Evolutionary conservation across 2,113 vertebrate species (phyloP).

Genomic region (Baryphthengus martii): DNA sequence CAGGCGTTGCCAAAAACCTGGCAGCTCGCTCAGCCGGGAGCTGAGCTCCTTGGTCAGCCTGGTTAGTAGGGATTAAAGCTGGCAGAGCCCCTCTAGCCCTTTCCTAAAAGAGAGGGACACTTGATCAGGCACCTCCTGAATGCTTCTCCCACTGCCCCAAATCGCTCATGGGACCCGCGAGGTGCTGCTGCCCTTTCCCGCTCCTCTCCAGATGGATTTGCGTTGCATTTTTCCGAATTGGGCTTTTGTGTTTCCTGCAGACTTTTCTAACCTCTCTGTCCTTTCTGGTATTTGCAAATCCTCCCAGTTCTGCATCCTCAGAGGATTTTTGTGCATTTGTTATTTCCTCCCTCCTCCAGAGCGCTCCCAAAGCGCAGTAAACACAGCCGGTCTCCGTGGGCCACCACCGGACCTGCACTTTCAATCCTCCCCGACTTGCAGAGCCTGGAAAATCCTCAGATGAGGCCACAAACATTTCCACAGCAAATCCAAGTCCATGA

Average conservation of each 20-base stretch:
- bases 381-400: background rate
- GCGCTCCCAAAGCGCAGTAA: background rate
- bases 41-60: background rate
- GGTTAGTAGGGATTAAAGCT: background rate
- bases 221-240: background rate
- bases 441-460: background rate
- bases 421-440: background rate
- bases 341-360: conserved; percentile 31
- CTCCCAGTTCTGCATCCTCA: conserved; percentile 15
- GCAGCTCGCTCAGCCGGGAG: background rate
- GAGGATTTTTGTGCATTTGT: conserved; percentile 21
- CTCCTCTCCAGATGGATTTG: conserved; percentile 34
- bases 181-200: rapidly evolving
- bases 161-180: rapidly evolving
- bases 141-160: rapidly evolving
- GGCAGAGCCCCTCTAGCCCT: background rate
- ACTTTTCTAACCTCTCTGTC: conserved; percentile 45
- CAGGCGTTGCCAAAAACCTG: background rate
- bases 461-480: background rate
- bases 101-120: background rate
- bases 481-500: background rate
- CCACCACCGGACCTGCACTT: background rate
- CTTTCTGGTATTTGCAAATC: conserved; percentile 53
- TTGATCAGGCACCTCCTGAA: background rate
- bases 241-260: conserved; percentile 17